Base-by-base conservation (phyloP, 2,797 vertebrate species). In the Artibeus jamaicensis region DNA sequence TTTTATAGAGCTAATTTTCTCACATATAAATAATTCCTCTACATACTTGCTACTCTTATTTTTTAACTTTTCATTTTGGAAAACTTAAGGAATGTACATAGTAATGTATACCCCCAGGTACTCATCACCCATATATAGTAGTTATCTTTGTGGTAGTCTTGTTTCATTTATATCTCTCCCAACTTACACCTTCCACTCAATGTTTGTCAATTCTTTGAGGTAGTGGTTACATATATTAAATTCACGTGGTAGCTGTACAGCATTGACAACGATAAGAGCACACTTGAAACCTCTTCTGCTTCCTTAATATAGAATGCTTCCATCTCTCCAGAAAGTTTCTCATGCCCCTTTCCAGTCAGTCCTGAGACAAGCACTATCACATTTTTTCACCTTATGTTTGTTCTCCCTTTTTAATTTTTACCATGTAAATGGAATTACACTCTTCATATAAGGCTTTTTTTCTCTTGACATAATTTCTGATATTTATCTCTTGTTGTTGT, bases 41-140 rank as follows among this genome's bases (percentile, higher is more conserved):
- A 11, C n/a, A 65, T 88, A 81, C 34, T 71, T 94, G 11, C 11
- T 65, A 19, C 7, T 85, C 3, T 21, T 86, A 15, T 76, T 39
- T 90, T 87, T 85, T 71, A 34, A 77, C 14, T 44, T 86, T 95
- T 92, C 15, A 67, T 73, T 77, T 92, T 84, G 42, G 68, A 97
- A 65, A 91, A 85, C 70, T 90, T 65, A 71, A 73, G 11, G n/a
- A 92, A 79, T 95, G 70, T 84, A 29, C 59, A 85, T 91, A 91
- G 8, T 86, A 55, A 83, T 16, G 50, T 92, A 83, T 82, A 73
- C 8, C 29, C 42, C 12, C 3, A 4, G 59, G 22, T 91, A 74
- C 11, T 29, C 1, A 12, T 65, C 39, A 44, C 46, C 21, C 42
- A 46, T 21, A 68, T 29, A 74, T 0, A 89, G 48, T 18, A 91